phyloP scores from a whole-genome alignment of 2,113 vertebrate genomes.

The Pluvianellus socialis region DNA sequence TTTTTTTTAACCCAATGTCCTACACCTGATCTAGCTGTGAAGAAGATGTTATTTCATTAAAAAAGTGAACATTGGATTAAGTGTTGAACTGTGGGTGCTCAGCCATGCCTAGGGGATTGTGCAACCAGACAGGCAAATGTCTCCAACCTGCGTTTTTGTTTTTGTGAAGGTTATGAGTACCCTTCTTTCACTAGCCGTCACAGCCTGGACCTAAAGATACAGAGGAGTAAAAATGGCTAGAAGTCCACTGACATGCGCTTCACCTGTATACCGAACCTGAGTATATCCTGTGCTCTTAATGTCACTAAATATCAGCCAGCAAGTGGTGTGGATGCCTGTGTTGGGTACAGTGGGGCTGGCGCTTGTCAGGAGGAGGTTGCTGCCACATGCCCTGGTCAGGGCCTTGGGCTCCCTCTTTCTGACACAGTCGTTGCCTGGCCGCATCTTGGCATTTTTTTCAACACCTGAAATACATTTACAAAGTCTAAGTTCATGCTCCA shows the following conservation, averaged over 20 bases:
- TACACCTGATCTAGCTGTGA: not conserved
- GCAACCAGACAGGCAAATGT: not conserved
- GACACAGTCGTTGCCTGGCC: fast-evolving
- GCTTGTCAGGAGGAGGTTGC: not conserved
- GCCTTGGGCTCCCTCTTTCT: not conserved
- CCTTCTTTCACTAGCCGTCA: not conserved
- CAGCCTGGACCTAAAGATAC: not conserved
- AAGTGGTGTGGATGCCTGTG: not conserved
- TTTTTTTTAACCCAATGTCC: not conserved
- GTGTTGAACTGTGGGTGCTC: not conserved
- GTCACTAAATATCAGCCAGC: not conserved
- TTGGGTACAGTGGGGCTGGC: not conserved
- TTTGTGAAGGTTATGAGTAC: not conserved
- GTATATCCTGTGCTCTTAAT: not conserved
- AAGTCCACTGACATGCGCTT: not conserved
- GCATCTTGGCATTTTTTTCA: not conserved
- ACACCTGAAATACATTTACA: not conserved
- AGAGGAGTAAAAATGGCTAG: not conserved
- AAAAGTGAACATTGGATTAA: not conserved
- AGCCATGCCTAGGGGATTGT: not conserved
- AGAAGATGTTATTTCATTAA: not conserved
- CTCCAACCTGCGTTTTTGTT: not conserved
- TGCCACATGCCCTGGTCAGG: fast-evolving
- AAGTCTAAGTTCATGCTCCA: not conserved
- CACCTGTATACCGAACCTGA: not conserved